A percentile compares a stretch with the other conserved stretches of the same genome.
These are phyloP conservation scores for Nipponia nippon DNA, from an alignment of 2,113 vertebrate genomes.

Conservation along the genomic window DNA sequence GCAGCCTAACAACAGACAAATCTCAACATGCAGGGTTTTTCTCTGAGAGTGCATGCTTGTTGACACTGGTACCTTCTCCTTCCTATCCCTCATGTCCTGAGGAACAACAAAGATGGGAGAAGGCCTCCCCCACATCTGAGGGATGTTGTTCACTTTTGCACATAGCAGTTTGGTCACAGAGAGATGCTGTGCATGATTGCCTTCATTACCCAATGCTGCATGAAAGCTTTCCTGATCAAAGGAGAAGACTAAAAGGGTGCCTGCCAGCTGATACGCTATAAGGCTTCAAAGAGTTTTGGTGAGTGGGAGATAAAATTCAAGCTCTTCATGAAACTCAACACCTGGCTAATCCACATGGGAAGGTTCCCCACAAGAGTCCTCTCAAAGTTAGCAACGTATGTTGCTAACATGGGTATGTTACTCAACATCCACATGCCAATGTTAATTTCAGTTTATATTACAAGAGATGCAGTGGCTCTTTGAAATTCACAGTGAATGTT, in stretches of 20 bases:
- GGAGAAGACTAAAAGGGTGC: not conserved
- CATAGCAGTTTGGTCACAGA: not conserved
- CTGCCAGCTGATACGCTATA: not conserved
- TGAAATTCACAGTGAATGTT: not conserved
- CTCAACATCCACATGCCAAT: not conserved
- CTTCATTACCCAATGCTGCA: not conserved
- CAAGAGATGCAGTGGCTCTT: not conserved
- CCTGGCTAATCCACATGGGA: not conserved
- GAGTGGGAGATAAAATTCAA: not conserved
- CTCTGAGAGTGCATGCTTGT: not conserved
- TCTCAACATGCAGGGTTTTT: rapidly evolving
- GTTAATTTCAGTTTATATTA: not conserved
- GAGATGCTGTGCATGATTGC: not conserved
- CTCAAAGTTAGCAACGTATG: not conserved
- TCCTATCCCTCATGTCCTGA: not conserved
- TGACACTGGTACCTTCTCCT: not conserved
- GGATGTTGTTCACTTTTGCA: not conserved
- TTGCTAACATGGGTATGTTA: not conserved
- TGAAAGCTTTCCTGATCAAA: not conserved
- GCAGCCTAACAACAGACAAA: not conserved
- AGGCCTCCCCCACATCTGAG: not conserved
- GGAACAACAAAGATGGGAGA: not conserved
- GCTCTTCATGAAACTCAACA: not conserved
- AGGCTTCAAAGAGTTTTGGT: not conserved
- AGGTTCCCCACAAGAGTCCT: not conserved